Percentiles rank a stretch among this genome's conserved stretches.
phyloP scores from a whole-genome alignment of 2,797 vertebrate species.

The Manis javanica region DNA sequence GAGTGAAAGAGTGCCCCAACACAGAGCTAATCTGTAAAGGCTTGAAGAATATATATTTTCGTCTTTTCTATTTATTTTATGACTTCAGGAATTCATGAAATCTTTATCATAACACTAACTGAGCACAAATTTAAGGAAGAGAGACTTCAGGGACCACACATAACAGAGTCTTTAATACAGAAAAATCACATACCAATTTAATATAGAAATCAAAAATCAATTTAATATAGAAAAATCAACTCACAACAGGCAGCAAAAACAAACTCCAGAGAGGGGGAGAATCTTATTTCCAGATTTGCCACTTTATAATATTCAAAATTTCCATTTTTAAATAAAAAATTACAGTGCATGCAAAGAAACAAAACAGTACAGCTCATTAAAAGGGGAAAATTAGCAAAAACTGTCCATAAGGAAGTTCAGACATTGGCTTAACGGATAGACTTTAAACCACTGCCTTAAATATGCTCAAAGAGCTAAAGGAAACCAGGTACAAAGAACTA shows the following conservation, averaged over 20 bases:
- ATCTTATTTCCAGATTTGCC: neutral
- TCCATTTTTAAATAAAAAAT: neutral
- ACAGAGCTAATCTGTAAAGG: neutral
- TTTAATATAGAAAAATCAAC: neutral
- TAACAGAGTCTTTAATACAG: neutral
- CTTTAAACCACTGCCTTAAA: neutral
- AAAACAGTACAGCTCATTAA: neutral
- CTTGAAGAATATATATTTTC: neutral
- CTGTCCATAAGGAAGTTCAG: neutral
- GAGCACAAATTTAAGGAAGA: neutral
- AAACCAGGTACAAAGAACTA: neutral
- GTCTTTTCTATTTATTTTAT: neutral
- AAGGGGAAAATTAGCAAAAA: neutral
- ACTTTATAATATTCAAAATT: neutral
- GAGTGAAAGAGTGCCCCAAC: neutral
- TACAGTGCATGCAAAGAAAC: neutral
- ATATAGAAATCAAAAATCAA: too few species aligned
- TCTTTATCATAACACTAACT: neutral
- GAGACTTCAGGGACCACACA: neutral
- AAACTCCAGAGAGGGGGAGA: neutral
- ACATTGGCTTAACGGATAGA: neutral
- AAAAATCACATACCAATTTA: neutral
- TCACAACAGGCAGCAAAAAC: neutral
- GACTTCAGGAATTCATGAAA: neutral
- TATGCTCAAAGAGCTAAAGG: neutral